Evolutionary conservation across 2,113 vertebrate species (phyloP), one percentile per base, ranked within the genome.

Genomic region (Baryphthengus martii): DNA sequence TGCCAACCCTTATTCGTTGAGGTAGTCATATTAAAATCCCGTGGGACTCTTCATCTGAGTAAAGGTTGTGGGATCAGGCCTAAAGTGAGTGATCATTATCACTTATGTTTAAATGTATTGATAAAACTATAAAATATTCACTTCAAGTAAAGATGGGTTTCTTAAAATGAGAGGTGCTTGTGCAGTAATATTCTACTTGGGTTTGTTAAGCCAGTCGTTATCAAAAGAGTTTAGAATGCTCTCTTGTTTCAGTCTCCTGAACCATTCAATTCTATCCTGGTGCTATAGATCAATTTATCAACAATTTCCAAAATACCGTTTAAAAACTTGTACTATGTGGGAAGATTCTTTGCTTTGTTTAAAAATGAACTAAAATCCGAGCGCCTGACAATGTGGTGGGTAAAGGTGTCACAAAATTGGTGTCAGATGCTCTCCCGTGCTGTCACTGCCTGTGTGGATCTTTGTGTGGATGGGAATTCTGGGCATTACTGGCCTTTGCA

Each of bases 31-130:
- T 52, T 88, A 59, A 93, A 95, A 93, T 68, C 95, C 95, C 80
- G 52, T 74, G 95, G 79, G 95, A 93, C 85, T 80, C 11, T 72
- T 92, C 13, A 0, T 94, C 85, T 90, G 88, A 74, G 72, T 74
- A 89, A 49, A 93, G 95, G 95, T 92, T 95, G 90, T 94, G 72
- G 76, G 90, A 95, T 97, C 96, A 94, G 88, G 65, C 68, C 91
- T 94, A 17, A 85, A 94, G 82, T 71, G 75, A 93, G 85, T 93
- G 94, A 94, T 97, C 78, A 77, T 95, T 90, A 92, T 88, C 82
- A 89, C 88, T 94, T 92, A 40, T 75, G 75, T 95, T 93, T 95
- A 88, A 95, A 90, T 96, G 44, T 88, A 96, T 94, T 95, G 95
- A 95, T 96, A 93, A 88, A 94, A 56, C 39, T 88, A 44, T 92